Percentiles rank a stretch among this genome's conserved stretches.
These are phyloP conservation scores for Apogon hyalosoma DNA, from an alignment of 2,797 vertebrate genomes.

Conservation along the genomic window DNA sequence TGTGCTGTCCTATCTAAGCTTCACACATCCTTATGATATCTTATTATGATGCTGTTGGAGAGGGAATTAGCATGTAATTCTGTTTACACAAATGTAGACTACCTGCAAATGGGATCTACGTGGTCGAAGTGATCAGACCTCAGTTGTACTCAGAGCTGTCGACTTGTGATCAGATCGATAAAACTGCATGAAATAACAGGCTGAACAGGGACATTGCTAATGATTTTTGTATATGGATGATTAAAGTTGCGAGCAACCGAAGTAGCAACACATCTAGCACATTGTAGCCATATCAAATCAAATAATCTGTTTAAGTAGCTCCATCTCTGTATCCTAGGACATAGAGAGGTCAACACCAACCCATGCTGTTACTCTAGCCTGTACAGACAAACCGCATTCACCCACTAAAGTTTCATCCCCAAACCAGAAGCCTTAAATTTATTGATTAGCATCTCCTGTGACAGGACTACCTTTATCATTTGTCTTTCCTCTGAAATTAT, in stretches of 20 bases:
- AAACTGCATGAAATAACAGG: no score
- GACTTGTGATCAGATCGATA: no score
- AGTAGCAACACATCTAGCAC: not conserved
- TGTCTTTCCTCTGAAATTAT: slow-evolving; percentile 62
- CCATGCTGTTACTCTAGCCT: slow-evolving; percentile 64
- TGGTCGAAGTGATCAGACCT: no score
- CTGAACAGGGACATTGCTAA: no score
- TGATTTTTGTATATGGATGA: slow-evolving; percentile 10
- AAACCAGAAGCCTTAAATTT: slow-evolving; percentile 62
- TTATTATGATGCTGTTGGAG: no score
- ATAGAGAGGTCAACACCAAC: slow-evolving; percentile 52
- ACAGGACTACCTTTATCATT: slow-evolving; percentile 66
- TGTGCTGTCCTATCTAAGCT: no score
- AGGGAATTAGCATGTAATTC: no score
- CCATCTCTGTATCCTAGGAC: slow-evolving; percentile 42
- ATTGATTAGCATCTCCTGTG: slow-evolving; percentile 75
- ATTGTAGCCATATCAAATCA: not conserved
- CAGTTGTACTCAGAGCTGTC: no score
- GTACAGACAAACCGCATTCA: slow-evolving; percentile 52
- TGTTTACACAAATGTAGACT: no score
- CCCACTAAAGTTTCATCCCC: slow-evolving; percentile 64
- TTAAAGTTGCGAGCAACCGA: slow-evolving; percentile 16
- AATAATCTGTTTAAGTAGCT: slow-evolving; percentile 1
- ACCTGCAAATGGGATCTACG: no score
- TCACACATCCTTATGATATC: no score